Percentiles rank a stretch among this genome's conserved stretches.
Evolutionary conservation across 1,140 invertebrate species (phyloP).

Genomic region (Oncopodura yosiiana): DNA sequence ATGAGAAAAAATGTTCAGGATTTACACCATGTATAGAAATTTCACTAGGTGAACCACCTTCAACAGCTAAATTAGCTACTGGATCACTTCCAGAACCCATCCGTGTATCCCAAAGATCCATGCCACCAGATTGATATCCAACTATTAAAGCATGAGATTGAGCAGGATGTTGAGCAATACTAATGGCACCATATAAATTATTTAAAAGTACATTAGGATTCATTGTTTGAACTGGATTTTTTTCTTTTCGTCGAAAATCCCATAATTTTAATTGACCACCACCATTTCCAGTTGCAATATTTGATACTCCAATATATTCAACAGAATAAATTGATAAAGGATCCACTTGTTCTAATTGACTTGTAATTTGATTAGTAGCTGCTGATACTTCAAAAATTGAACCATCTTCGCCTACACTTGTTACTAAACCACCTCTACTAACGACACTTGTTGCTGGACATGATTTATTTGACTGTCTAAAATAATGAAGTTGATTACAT

Average conservation of each 20-base stretch:
- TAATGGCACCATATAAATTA: slow-evolving; percentile 20
- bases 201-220: slow-evolving; percentile 20
- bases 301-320: neutral
- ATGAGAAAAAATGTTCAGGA: slow-evolving; percentile 28
- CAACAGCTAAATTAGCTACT: slow-evolving; percentile 19
- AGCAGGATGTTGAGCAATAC: slow-evolving; percentile 28
- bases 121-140: slow-evolving; percentile 29
- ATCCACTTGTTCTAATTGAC: slow-evolving; percentile 23
- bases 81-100: slow-evolving; percentile 14
- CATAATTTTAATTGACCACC: slow-evolving; percentile 30
- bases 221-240: slow-evolving; percentile 5
- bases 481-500: neutral
- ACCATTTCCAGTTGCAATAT: slow-evolving; percentile 29
- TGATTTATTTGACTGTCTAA: slow-evolving; percentile 2
- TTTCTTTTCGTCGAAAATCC: slow-evolving; percentile 19
- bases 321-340: slow-evolving; percentile 21
- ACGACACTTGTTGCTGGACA: slow-evolving; percentile 21
- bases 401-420: slow-evolving; percentile 30
- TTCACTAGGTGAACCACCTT: slow-evolving; percentile 18
- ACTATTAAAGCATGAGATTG: slow-evolving; percentile 25
- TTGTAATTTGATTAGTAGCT: slow-evolving; percentile 8
- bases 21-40: slow-evolving; percentile 27
- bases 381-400: slow-evolving; percentile 24
- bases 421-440: slow-evolving; percentile 8
- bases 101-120: slow-evolving; percentile 29